Evolutionary conservation across 2,797 vertebrate species (phyloP).

Genomic region (Pipistrellus nathusii): DNA sequence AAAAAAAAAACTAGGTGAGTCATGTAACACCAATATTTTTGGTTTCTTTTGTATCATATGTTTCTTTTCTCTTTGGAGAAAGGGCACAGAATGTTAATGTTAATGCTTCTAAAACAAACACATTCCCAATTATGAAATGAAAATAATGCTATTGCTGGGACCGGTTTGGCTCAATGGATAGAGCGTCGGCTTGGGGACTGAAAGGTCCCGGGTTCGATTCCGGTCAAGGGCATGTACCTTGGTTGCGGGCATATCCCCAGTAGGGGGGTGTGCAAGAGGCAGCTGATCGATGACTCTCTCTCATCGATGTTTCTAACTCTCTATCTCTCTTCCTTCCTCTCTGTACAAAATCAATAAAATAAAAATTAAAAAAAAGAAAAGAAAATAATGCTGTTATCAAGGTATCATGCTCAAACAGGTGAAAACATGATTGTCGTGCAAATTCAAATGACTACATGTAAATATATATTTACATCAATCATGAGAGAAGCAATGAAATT

Average conservation of each 20-base stretch:
- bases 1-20: not conserved
- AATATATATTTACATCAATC: not conserved
- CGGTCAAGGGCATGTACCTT: no score
- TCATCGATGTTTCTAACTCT: no score
- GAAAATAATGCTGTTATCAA: no score
- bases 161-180: no score
- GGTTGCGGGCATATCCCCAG: no score
- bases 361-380: no score
- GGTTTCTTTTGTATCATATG: not conserved
- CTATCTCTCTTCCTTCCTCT: no score
- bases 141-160: not conserved
- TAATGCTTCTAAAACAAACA: not conserved
- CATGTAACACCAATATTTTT: not conserved
- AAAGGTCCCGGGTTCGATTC: no score
- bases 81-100: not conserved
- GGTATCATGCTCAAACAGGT: not conserved
- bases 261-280: no score
- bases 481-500: not conserved
- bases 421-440: not conserved
- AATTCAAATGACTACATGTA: not conserved
- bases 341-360: no score
- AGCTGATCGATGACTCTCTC: no score
- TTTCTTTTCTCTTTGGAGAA: not conserved
- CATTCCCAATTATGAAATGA: not conserved
- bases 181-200: no score